Conservation (phyloP, 2,113 vertebrate genomes). For the Cervus canadensis region DNA sequence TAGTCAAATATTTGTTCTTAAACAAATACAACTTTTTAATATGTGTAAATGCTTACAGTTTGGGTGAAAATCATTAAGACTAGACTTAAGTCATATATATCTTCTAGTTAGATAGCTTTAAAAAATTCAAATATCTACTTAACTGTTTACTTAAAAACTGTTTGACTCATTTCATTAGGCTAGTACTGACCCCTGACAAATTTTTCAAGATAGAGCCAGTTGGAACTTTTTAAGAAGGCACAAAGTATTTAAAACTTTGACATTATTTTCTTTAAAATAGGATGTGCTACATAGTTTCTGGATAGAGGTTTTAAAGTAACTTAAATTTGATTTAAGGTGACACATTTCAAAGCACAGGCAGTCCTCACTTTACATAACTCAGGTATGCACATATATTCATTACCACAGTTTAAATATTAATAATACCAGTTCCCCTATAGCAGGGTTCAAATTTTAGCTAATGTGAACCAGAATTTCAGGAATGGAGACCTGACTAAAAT, state of each 20-base stretch:
- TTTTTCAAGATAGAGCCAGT: neutral
- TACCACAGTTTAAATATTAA: neutral
- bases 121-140: neutral
- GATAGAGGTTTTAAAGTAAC: neutral
- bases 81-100: neutral
- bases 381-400: neutral
- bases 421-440: neutral
- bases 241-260: neutral
- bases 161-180: neutral
- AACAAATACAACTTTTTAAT: neutral
- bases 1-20: neutral
- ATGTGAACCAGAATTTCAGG: neutral
- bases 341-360: constrained; percentile 1
- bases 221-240: neutral
- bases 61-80: neutral
- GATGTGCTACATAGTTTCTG: neutral
- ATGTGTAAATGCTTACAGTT: neutral
- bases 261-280: constrained; percentile 13
- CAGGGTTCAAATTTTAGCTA: neutral
- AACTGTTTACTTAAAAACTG: neutral
- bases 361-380: neutral
- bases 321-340: neutral
- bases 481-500: neutral
- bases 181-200: neutral
- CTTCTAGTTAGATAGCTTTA: neutral